A percentile compares a stretch with the other conserved stretches of the same genome.
phyloP scores from a whole-genome alignment of 2,888 invertebrate genomes.

The Pyrochroa serraticornis region DNA sequence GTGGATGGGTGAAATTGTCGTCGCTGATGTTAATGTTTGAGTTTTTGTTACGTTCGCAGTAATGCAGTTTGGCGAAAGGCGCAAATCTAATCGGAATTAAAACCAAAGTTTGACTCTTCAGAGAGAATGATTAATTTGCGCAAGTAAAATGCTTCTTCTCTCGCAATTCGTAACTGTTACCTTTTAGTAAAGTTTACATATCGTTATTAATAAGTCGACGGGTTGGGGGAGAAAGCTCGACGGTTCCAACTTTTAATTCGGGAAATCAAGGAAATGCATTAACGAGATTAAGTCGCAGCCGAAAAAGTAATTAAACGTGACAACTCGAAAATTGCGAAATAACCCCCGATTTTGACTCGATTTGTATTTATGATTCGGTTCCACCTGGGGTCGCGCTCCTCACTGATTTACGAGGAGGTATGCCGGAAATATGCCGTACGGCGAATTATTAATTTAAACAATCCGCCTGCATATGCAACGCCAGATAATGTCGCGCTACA shows the following conservation, averaged over 20 bases:
- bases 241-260: constrained; percentile 22
- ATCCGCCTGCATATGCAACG: constrained; percentile 14
- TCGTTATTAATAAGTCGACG: constrained; percentile 32
- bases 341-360: too few relatives aligned
- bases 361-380: too few relatives aligned
- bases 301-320: too few relatives aligned
- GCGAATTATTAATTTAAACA: constrained; percentile 28
- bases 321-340: too few relatives aligned
- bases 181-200: constrained; percentile 36
- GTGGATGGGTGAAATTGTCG: not conserved
- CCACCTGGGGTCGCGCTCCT: too few relatives aligned
- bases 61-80: constrained; percentile 13
- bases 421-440: too few relatives aligned
- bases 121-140: constrained; percentile 33
- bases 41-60: constrained; percentile 1
- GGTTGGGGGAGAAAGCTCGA: constrained; percentile 2
- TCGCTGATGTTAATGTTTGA: not conserved
- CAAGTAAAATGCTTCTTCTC: constrained; percentile 27
- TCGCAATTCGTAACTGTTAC: constrained; percentile 12
- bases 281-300: constrained; percentile 14
- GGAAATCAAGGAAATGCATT: constrained; percentile 22
- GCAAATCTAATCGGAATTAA: constrained; percentile 30
- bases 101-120: constrained; percentile 29
- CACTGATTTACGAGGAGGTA: too few relatives aligned
- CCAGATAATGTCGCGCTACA: constrained; percentile 18